A percentile compares a stretch with the other conserved stretches of the same genome.
Evolutionary conservation across 2,113 vertebrate species (phyloP).

Genomic region (Myotis davidii): DNA sequence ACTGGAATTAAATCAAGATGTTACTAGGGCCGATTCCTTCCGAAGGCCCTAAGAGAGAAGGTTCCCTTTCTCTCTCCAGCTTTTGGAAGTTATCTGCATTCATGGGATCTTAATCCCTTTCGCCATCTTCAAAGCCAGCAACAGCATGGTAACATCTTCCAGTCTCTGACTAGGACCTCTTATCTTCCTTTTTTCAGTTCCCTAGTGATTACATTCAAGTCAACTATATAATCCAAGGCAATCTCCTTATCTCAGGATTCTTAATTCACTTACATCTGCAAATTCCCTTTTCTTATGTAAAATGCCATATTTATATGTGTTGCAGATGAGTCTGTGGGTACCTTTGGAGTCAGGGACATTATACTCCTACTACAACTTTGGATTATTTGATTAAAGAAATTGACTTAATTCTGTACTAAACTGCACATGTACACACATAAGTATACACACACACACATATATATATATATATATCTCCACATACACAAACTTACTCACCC

Average conservation of each 20-base stretch:
- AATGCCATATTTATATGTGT: background rate
- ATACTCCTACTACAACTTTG: background rate
- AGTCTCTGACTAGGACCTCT: background rate
- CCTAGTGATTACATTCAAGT: background rate
- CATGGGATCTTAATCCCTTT: background rate
- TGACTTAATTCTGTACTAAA: background rate
- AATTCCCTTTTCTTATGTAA: background rate
- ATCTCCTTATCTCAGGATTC: background rate
- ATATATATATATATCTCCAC: background rate
- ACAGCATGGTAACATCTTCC: fast-evolving
- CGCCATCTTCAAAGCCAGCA: background rate
- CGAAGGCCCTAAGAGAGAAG: background rate
- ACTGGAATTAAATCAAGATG: background rate
- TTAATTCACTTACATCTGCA: background rate
- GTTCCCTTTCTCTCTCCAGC: background rate
- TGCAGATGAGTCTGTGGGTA: background rate
- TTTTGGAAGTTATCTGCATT: background rate
- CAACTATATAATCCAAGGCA: background rate
- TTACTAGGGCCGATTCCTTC: background rate
- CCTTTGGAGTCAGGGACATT: background rate
- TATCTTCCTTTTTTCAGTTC: background rate
- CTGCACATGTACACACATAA: background rate
- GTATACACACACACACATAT: background rate
- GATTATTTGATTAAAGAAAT: background rate
- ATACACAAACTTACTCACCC: background rate